These are phyloP conservation scores for Bombus confusus DNA, from an alignment of 1,140 invertebrate genomes.

Conservation along the genomic window DNA sequence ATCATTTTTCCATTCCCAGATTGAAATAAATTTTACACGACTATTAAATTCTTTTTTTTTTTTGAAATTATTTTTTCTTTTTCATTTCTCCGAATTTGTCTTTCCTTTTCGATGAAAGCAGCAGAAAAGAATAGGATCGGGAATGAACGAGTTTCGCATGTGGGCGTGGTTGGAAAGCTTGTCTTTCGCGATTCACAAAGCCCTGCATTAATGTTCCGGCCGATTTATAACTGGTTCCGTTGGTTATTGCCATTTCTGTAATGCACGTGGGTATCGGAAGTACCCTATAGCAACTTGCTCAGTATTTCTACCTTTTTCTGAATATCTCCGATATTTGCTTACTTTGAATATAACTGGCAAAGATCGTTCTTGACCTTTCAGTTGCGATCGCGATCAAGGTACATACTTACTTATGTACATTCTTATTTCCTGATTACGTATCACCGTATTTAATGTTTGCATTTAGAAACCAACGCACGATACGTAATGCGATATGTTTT, in stretches of 20 bases:
- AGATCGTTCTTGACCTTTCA: slow-evolving; percentile 40
- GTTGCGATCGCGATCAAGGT: slow-evolving; percentile 16
- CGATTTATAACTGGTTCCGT: slow-evolving; percentile 39
- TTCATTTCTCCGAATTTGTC: neutral
- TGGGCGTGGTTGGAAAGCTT: neutral
- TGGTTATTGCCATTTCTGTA: slow-evolving; percentile 25
- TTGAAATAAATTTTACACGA: too few species aligned
- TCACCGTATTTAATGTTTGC: neutral
- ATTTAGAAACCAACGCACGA: neutral
- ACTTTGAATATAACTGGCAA: neutral
- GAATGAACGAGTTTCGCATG: too few species aligned
- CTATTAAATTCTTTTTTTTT: too few species aligned
- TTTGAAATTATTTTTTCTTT: neutral
- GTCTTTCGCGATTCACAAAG: slow-evolving; percentile 13
- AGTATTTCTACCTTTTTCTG: slow-evolving; percentile 18
- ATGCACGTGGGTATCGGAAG: neutral
- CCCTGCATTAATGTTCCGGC: too few species aligned
- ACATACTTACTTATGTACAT: neutral
- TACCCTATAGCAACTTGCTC: slow-evolving; percentile 1
- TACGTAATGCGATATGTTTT: neutral
- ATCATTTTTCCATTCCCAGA: too few species aligned
- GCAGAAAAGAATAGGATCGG: neutral
- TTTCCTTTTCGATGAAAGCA: neutral
- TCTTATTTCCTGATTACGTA: neutral
- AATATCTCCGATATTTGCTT: slow-evolving; percentile 12